These are phyloP conservation scores for Neosilurus hyrtlii DNA, from an alignment of 2,797 vertebrate species.

Conservation along the genomic window DNA sequence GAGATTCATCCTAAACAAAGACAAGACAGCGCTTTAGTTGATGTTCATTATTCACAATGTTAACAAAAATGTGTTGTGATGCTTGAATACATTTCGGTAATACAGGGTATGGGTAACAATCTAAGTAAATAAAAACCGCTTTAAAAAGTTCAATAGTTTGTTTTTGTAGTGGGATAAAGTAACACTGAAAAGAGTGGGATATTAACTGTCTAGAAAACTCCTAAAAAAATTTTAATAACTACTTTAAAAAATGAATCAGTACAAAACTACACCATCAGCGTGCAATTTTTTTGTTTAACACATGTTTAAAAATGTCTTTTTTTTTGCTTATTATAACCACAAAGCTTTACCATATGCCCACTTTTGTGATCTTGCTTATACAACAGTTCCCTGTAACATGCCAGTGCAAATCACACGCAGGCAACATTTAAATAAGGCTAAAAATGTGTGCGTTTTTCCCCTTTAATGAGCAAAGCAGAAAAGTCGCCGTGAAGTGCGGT, in stretches of 20 bases:
- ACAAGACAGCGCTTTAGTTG: constrained; percentile 3
- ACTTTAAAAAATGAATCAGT: not conserved
- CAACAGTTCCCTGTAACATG: not conserved
- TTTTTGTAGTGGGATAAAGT: not conserved
- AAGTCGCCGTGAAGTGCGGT: not conserved
- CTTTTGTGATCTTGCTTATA: not conserved
- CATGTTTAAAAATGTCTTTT: not conserved
- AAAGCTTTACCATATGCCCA: not conserved
- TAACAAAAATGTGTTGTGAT: not conserved
- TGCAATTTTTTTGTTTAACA: not conserved
- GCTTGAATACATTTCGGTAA: not conserved
- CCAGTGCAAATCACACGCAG: not conserved
- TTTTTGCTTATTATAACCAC: not conserved
- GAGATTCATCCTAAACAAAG: constrained; percentile 85
- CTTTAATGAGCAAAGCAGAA: not conserved
- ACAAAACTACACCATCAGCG: not conserved
- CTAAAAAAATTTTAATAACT: not conserved
- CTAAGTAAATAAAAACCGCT: not conserved
- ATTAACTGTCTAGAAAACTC: not conserved
- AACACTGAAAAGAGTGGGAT: not conserved
- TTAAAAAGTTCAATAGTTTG: not conserved
- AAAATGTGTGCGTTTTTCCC: not conserved
- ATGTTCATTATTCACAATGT: too few species aligned
- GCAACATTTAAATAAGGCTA: not conserved
- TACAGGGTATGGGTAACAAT: too few species aligned